Evolutionary conservation across 92 coral and sea anemone species (phyloP), one percentile per base, ranked within the genome.

Genomic region (Epizoanthus ramosus): DNA sequence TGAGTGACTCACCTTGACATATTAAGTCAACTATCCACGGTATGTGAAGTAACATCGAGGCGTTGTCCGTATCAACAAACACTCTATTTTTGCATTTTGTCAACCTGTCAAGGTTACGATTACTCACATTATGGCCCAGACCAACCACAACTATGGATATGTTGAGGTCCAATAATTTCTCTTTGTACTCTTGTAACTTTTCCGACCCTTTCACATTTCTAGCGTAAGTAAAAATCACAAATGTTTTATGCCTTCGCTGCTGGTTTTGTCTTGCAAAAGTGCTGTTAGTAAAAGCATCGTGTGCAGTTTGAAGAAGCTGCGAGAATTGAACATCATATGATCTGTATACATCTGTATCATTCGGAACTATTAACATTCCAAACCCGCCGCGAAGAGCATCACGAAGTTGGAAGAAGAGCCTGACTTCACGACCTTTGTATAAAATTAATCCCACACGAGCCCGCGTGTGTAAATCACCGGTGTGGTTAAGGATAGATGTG

Each of bases 21-120:
- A 74, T 74, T 3, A 74, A 54, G 52, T 74, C 67, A 12, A 74
- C 67, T 18, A 74, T 57, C 80, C 80, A 74, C 6, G 67, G 80
- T 1, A 1, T 57, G 66, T 7, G n/a, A 14, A 0, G 25, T 7
- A 9, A 2, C 60, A 31, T n/a, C 10, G 21, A 2, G 37, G 13
- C 35, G 37, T 3, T 25, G 8, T 24, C 24, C 6, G 57, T 57
- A 60, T 6, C 17, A 74, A 23, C 37, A 41, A 70, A 70, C 10
- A 43, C 47, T 17, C 35, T 9, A 6, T 74, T 56, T 18, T 22
- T 6, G 25, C 31, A 24, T 33, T 6, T 74, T 47, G 65, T 33
- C 43, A 74, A 74, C 2, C 4, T 31, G 5, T 1, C 60, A 1
- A 10, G n/a, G 39, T 56, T 24, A 33, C 52, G 12, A 10, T 5